Base-by-base conservation (phyloP, 2,113 vertebrate genomes). In the Campylomormyrus numenius region DNA sequence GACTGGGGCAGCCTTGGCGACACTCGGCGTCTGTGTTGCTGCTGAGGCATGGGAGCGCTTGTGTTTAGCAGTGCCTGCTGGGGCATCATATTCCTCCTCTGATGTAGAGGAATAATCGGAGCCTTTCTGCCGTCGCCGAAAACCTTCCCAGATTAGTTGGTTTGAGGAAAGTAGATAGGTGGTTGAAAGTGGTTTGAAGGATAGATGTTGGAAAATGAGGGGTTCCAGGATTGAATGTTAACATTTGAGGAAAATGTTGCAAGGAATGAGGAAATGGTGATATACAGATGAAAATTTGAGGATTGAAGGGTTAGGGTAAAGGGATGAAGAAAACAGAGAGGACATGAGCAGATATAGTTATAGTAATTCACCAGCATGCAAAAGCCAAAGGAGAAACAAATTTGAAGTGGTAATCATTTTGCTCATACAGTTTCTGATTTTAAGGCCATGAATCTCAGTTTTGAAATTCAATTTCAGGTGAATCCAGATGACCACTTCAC, bases 71-170 rank as follows among this genome's bases (percentile, higher is more conserved):
- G 97, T 97, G 95, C 96, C 96, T 93, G 97, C 96, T 94, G 96
- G 97, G 94, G 97, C 97, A 95, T 98, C 98, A 89, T 96, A 98
- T 93, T 99, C 98, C 90, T 99, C 98, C 91, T 99, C 98, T 27
- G 98, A 99, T 92, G 98, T 99, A 93, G 98, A 99, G 87, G 97
- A 96, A 95, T 98, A 99, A 95, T 98, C 98, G 89, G 98, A 98
- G 94, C 97, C 98, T 95, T 98, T 98, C 90, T 97, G 98, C 92
- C 97, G 96, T 93, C 97, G 96, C 92, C 97, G 96, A 35, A 97
- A 96, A 95, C 95, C 98, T 99, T 97, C 96, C 74, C 74, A 80
- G 39, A 91, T 92, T n/a, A 85, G 42, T 80, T 42, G 74, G 13
- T 39, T 80, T 80, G 74, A 80, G 35, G 35, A 42, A 80, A 42